phyloP scores from a whole-genome alignment of 2,888 invertebrate genomes.

The Barypeithes pellucidus region DNA sequence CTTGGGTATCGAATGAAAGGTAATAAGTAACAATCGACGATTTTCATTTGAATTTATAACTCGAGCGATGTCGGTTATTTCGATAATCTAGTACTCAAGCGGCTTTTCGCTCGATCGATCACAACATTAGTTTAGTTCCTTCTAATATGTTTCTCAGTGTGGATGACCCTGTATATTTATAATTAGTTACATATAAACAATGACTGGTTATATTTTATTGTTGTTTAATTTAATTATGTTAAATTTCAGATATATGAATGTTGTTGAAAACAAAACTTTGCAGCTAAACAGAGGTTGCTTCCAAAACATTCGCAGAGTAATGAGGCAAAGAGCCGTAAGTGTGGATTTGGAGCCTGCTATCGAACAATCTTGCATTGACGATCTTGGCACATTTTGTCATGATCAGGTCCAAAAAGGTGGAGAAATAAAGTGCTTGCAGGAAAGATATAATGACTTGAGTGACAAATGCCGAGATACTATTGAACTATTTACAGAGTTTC shows the following conservation, averaged over 20 bases:
- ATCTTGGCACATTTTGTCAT: constrained; percentile 87
- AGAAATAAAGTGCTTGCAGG: constrained; percentile 95
- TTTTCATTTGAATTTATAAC: no score
- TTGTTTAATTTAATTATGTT: neutral
- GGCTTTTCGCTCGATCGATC: no score
- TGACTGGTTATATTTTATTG: no score
- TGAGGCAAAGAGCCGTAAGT: constrained; percentile 93
- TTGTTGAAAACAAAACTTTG: constrained; percentile 67
- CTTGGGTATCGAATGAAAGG: no score
- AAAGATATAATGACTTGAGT: constrained; percentile 81
- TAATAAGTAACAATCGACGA: no score
- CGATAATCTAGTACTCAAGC: no score
- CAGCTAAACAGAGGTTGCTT: constrained; percentile 77
- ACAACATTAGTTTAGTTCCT: no score
- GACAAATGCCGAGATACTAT: constrained; percentile 73
- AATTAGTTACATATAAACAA: no score
- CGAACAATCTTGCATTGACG: constrained; percentile 90
- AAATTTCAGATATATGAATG: constrained; percentile 68
- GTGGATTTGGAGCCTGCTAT: constrained; percentile 96
- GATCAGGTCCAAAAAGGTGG: constrained; percentile 90
- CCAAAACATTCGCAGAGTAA: constrained; percentile 90
- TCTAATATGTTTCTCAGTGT: no score
- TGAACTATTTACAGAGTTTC: constrained; percentile 80
- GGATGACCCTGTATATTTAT: no score
- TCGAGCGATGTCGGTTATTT: no score